Percentiles rank a stretch among this genome's conserved stretches.
phyloP scores from a whole-genome alignment of 2,113 vertebrate genomes.

The Scomber japonicus region DNA sequence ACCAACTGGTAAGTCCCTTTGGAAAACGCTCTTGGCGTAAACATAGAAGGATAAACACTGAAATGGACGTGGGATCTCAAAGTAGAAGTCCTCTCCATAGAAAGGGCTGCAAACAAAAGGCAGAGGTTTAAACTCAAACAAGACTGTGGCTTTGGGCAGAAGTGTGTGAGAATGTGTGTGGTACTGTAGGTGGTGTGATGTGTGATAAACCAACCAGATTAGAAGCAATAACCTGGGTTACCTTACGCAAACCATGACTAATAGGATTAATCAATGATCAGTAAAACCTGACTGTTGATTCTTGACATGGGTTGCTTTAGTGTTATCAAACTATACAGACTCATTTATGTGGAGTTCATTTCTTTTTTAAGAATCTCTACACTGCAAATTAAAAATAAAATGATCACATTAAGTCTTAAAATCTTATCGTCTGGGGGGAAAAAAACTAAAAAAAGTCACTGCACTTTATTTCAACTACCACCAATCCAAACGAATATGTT shows the following conservation, averaged over 20 bases:
- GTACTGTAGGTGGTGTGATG: neutral
- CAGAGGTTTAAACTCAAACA: conserved; percentile 14
- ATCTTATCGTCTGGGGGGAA: too few relatives aligned
- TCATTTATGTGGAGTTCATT: too few relatives aligned
- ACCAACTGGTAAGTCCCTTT: conserved; percentile 95
- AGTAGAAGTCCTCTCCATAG: conserved; percentile 98
- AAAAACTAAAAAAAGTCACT: too few relatives aligned
- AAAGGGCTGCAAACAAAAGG: conserved; percentile 89
- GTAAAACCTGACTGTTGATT: neutral
- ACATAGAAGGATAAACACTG: conserved; percentile 98
- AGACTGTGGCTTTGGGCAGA: neutral
- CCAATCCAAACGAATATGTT: too few relatives aligned
- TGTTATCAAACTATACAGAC: too few relatives aligned
- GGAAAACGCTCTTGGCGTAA: conserved; percentile 96
- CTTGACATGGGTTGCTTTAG: too few relatives aligned
- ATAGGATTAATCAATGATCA: neutral
- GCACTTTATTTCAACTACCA: too few relatives aligned
- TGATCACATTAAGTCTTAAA: too few relatives aligned
- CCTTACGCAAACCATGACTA: neutral
- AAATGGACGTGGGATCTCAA: conserved; percentile 97
- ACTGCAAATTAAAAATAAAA: too few relatives aligned
- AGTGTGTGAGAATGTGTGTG: neutral
- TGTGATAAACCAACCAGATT: conserved; percentile 10
- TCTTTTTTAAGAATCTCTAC: too few relatives aligned
- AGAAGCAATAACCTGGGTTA: too few relatives aligned